Evolutionary conservation across 1,140 invertebrate species (phyloP).

Genomic region (Mycetomoellerius zeteki): DNA sequence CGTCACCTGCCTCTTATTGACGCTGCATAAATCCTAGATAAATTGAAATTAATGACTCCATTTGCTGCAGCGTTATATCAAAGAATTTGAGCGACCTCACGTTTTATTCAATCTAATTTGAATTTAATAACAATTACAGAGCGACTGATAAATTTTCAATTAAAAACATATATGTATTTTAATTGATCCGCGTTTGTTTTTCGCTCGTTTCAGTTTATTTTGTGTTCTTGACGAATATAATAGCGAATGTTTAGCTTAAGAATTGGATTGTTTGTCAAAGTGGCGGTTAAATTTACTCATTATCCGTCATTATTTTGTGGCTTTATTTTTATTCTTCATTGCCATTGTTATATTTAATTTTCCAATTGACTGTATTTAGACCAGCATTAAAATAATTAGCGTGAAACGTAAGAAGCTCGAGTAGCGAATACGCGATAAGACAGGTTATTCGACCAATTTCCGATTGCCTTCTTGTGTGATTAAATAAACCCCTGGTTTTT

Average conservation of each 20-base stretch:
- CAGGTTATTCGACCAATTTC: constrained; percentile 31
- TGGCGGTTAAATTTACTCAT: background rate
- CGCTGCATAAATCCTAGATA: constrained; percentile 24
- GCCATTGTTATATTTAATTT: background rate
- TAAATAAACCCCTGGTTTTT: constrained; percentile 4
- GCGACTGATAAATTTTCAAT: background rate
- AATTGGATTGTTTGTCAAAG: background rate
- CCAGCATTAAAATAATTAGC: background rate
- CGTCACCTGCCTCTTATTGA: constrained; percentile 51
- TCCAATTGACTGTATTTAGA: background rate
- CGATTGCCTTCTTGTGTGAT: background rate
- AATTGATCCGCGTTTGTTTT: background rate
- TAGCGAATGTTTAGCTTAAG: background rate
- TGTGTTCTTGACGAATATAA: background rate
- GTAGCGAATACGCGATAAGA: constrained; percentile 50
- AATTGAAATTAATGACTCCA: constrained; percentile 25
- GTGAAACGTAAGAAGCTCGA: background rate
- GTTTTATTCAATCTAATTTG: background rate
- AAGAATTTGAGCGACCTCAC: background rate
- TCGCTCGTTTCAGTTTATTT: background rate
- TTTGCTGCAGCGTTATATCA: background rate
- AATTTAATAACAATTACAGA: background rate
- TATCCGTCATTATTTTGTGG: background rate
- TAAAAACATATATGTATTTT: background rate
- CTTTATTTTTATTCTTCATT: background rate